These are phyloP conservation scores for Campoplex nolae DNA, from an alignment of 2,888 invertebrate genomes.

Conservation along the genomic window DNA sequence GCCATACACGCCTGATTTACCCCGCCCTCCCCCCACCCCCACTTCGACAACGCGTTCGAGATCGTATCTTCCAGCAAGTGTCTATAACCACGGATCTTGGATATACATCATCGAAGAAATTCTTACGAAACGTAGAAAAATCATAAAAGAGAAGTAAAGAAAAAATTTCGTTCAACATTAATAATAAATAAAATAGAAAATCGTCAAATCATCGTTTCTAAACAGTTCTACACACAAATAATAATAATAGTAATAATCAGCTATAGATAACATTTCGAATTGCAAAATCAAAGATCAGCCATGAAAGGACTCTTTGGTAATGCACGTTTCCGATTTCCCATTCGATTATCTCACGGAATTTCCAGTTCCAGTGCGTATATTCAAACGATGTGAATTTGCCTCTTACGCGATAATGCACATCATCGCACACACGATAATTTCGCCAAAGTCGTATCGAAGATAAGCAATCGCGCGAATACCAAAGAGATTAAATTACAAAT, in stretches of 20 bases:
- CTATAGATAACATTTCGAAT: neutral
- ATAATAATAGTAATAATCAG: neutral
- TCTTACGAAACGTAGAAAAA: constrained; percentile 5
- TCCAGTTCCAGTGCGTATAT: neutral
- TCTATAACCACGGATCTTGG: constrained; percentile 29
- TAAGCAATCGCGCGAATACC: constrained; percentile 13
- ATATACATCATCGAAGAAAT: constrained; percentile 16
- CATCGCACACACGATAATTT: neutral
- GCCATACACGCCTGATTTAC: constrained; percentile 18
- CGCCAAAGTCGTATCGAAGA: neutral
- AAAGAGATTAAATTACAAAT: constrained; percentile 14
- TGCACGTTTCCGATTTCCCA: neutral
- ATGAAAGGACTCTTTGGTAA: neutral
- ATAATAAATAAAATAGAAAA: neutral
- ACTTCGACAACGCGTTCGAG: neutral
- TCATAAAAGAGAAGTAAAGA: neutral
- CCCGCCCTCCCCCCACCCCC: neutral
- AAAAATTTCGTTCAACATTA: neutral
- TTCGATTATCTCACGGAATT: neutral
- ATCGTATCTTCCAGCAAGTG: constrained; percentile 3
- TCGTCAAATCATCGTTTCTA: neutral
- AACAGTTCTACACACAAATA: neutral
- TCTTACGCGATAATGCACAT: constrained; percentile 7
- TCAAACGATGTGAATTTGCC: neutral
- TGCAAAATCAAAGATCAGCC: neutral